Evolutionary conservation across 2,797 vertebrate species (phyloP).

Genomic region (Thalassophryne amazonica): DNA sequence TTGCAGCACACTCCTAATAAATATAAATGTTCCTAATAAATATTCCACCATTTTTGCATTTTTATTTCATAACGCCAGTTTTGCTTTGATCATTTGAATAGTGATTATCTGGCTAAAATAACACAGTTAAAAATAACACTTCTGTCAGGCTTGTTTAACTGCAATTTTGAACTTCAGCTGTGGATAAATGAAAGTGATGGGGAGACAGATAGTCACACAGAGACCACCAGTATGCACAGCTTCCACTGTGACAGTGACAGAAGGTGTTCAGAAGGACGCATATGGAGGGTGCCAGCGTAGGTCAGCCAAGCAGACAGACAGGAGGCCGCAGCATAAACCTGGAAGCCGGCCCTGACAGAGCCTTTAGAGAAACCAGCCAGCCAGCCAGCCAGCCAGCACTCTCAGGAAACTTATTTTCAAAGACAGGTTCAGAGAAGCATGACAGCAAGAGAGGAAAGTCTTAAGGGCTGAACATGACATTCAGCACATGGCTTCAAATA

Average conservation of each 20-base stretch:
- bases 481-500: constrained; percentile 56
- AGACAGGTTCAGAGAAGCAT: constrained; percentile 3
- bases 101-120: too few species aligned
- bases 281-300: constrained; percentile 73
- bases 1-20: too few species aligned
- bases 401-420: constrained; percentile 23
- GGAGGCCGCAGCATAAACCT: constrained; percentile 67
- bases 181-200: neutral
- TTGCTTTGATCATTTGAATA: too few species aligned
- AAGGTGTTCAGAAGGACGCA: constrained; percentile 71
- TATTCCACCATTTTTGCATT: too few species aligned
- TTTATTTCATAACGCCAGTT: too few species aligned
- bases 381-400: constrained; percentile 9
- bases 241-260: constrained; percentile 66
- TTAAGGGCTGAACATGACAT: constrained; percentile 4
- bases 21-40: too few species aligned
- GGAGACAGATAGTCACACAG: constrained; percentile 28
- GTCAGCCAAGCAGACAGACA: constrained; percentile 70
- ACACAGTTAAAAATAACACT: neutral
- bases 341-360: constrained; percentile 55
- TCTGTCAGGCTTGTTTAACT: neutral
- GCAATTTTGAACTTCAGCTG: neutral
- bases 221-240: constrained; percentile 26
- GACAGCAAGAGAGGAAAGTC: neutral
- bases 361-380: constrained; percentile 28